Evolutionary conservation across 2,797 vertebrate genomes (phyloP).

Genomic region (Apodemus agrarius): DNA sequence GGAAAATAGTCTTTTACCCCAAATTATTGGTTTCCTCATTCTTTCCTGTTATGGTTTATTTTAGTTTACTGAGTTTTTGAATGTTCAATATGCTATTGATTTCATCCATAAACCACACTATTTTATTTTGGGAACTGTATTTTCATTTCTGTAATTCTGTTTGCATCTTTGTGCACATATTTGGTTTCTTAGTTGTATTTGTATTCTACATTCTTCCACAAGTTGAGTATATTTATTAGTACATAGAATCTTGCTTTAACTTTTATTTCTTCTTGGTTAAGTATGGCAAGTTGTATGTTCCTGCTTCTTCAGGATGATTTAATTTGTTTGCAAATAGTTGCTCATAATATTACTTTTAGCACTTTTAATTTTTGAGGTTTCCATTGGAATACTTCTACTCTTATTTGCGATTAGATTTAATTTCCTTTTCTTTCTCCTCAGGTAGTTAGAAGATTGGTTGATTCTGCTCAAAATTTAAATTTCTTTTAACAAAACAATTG

Average conservation of each 20-base stretch:
- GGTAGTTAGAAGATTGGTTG: background rate
- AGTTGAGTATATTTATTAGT: background rate
- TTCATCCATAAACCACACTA: background rate
- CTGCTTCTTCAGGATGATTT: background rate
- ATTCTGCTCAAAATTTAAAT: background rate
- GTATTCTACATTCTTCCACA: background rate
- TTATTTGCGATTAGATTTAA: background rate
- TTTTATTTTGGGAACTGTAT: background rate
- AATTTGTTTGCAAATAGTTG: background rate
- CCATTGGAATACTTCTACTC: background rate
- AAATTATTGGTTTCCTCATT: background rate
- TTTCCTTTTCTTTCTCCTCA: background rate
- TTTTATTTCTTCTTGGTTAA: background rate
- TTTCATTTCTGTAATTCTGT: slow-evolving; percentile 7
- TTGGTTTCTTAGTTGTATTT: background rate
- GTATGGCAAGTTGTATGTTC: background rate
- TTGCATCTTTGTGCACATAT: background rate
- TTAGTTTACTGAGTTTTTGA: background rate
- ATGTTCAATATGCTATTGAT: background rate
- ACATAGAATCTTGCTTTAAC: background rate
- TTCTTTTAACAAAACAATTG: background rate
- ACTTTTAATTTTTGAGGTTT: background rate
- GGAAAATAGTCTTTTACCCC: background rate
- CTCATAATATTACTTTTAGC: background rate
- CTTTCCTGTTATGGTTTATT: background rate